Base-by-base conservation (phyloP, 2,113 vertebrate species). In the Mionectes macconnelli region DNA sequence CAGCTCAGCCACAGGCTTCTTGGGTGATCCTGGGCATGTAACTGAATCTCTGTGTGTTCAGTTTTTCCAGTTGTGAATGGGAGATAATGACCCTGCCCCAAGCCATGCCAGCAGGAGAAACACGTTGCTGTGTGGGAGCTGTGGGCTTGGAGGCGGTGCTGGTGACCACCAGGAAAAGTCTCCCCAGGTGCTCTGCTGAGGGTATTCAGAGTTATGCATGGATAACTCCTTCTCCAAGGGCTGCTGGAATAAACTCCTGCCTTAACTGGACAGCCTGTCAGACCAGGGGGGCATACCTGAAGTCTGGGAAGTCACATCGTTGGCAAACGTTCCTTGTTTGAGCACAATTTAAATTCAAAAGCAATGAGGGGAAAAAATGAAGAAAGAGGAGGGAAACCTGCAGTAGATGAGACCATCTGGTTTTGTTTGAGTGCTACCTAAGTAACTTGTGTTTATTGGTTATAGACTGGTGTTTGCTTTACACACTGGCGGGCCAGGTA, bases 11-110 rank as follows among this genome's bases (percentile, higher is more conserved):
- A 90, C 92, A 95, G 88, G 73, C 94, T 96, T 95, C 96, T 96
- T 96, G 96, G 94, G 93, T 96, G 96, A 97, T 97, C 96, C 86
- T 66, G 94, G 96, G 86, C 93, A 95, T 21, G 94, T 89, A 96
- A 96, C 92, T 90, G 92, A 83, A 96, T 94, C 88, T 80, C 80
- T 40, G 73, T 16, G 4, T 47, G 60, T 72, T 96, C 73, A 81
- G 40, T 89, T 97, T 94, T 96, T 96, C 96, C 96, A 50, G 78
- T 94, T 87, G 77, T 27, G 90, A 87, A 79, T 47, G 87, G 35
- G 83, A 88, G 93, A 93, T 90, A 89, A 94, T 94, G 28, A 53
- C 37, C 10, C 79, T 84, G 86, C 86, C 93, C 90, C 28, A 5
- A 25, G 81, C 86, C 44, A 0, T 52, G 70, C 57, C 35, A 28